Conservation (phyloP, 2,797 vertebrate species). For the Leptoclinus maculatus region DNA sequence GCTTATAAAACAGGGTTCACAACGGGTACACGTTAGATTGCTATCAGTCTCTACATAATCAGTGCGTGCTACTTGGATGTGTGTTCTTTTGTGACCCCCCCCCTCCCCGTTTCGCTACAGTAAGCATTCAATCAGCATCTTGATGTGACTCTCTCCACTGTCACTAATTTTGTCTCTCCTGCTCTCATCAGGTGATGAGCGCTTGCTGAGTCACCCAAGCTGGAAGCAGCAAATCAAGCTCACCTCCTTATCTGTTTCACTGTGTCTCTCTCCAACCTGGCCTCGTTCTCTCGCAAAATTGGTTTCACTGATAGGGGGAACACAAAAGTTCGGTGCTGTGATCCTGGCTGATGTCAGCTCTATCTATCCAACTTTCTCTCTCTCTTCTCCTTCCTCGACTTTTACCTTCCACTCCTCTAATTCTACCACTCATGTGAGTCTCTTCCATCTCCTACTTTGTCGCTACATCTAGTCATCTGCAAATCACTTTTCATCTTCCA, state of each 20-base stretch:
- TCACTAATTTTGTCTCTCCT: constrained; percentile 22
- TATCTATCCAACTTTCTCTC: constrained; percentile 40
- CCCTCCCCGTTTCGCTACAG: neutral
- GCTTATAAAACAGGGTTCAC: constrained; percentile 79
- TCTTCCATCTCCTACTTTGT: constrained; percentile 18
- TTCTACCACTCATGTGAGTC: constrained; percentile 24
- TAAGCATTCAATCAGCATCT: constrained; percentile 29
- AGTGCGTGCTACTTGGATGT: constrained; percentile 66
- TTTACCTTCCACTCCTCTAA: neutral
- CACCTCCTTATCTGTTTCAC: constrained; percentile 25
- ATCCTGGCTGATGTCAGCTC: constrained; percentile 6
- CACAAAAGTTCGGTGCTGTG: constrained; percentile 6
- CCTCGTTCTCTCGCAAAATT: constrained; percentile 17
- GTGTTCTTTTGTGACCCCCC: constrained; percentile 54
- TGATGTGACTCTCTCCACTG: constrained; percentile 14
- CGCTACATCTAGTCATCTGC: neutral
- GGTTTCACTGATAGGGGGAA: constrained; percentile 22
- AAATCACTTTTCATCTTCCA: neutral
- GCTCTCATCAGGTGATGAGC: constrained; percentile 46
- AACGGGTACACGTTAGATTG: constrained; percentile 68
- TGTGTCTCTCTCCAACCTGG: constrained; percentile 1
- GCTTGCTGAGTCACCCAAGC: constrained; percentile 26
- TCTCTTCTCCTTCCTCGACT: neutral
- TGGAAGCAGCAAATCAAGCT: constrained; percentile 12
- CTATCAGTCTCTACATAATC: constrained; percentile 75